These are phyloP conservation scores for Morpho helenor DNA, from an alignment of 2,888 invertebrate genomes.

Conservation along the genomic window DNA sequence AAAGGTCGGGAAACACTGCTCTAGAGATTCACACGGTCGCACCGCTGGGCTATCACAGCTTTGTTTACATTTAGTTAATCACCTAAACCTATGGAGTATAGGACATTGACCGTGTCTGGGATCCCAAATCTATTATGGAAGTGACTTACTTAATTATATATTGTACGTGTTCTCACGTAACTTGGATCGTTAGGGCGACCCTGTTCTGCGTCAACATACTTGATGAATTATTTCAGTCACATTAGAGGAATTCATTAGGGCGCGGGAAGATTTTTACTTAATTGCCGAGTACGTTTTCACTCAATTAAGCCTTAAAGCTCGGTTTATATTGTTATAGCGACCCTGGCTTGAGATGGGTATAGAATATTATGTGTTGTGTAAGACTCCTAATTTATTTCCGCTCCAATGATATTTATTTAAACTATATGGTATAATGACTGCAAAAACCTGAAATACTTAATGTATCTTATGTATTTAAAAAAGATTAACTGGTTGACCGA, in stretches of 20 bases:
- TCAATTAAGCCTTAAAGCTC: conserved; percentile 17
- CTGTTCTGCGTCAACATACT: conserved; percentile 34
- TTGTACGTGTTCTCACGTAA: conserved; percentile 42
- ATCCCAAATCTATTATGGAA: conserved; percentile 24
- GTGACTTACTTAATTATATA: conserved; percentile 46
- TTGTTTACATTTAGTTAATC: too few species aligned
- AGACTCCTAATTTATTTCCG: too few species aligned
- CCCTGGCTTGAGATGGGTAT: too few species aligned
- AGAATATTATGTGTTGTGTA: too few species aligned
- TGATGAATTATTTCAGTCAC: conserved; percentile 28
- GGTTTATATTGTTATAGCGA: background rate
- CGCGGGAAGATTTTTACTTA: conserved; percentile 21
- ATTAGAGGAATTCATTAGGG: conserved; percentile 25
- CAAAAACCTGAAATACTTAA: too few species aligned
- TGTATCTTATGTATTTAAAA: too few species aligned
- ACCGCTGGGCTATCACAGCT: too few species aligned
- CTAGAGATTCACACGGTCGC: too few species aligned
- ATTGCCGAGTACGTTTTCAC: conserved; percentile 19
- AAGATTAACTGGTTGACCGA: too few species aligned
- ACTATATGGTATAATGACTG: too few species aligned
- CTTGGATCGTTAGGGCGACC: conserved; percentile 45
- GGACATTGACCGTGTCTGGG: conserved; percentile 18
- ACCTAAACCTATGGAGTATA: background rate
- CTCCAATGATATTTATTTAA: too few species aligned
- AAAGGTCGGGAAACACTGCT: too few species aligned